Conservation (phyloP, 2,888 invertebrate species). For the Thymelicus acteon region DNA sequence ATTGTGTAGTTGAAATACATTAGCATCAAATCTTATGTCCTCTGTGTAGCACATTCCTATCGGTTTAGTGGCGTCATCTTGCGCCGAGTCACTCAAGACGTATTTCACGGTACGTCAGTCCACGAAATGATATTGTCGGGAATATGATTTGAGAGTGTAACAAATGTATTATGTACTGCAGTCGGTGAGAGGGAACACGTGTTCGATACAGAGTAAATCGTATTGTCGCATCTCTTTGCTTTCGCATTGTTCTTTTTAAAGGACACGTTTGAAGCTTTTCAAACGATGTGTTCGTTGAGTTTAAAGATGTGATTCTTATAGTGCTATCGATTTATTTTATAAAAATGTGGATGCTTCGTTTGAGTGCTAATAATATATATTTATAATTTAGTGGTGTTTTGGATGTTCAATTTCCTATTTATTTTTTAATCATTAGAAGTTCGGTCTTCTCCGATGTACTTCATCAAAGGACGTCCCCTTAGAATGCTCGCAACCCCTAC, state of each 20-base stretch:
- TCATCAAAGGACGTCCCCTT: too few species aligned
- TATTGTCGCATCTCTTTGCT: conserved; percentile 14
- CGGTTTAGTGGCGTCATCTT: conserved; percentile 71
- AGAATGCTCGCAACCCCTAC: too few species aligned
- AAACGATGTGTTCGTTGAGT: too few species aligned
- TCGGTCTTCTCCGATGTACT: too few species aligned
- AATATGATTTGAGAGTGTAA: conserved; percentile 79
- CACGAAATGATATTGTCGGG: conserved; percentile 81
- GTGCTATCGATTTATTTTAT: too few species aligned
- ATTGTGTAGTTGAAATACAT: too few species aligned
- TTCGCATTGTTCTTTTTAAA: conserved; percentile 18
- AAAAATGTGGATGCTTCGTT: too few species aligned
- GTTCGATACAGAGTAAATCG: conserved; percentile 44
- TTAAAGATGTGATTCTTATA: neutral
- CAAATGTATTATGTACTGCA: conserved; percentile 76
- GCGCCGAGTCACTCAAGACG: conserved; percentile 82
- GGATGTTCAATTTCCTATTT: too few species aligned
- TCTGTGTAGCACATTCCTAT: conserved; percentile 33
- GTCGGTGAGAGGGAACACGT: conserved; percentile 44
- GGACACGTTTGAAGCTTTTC: conserved; percentile 1
- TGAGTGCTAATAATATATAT: too few species aligned
- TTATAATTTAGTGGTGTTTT: too few species aligned
- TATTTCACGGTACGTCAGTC: conserved; percentile 84
- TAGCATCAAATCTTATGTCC: conserved; percentile 17
- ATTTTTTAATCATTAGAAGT: too few species aligned